Evolutionary conservation across 37 sponge, comb jelly and placozoan genomes (phyloP), one percentile per base, ranked within the genome.

Genomic region (Sycon ciliatum): DNA sequence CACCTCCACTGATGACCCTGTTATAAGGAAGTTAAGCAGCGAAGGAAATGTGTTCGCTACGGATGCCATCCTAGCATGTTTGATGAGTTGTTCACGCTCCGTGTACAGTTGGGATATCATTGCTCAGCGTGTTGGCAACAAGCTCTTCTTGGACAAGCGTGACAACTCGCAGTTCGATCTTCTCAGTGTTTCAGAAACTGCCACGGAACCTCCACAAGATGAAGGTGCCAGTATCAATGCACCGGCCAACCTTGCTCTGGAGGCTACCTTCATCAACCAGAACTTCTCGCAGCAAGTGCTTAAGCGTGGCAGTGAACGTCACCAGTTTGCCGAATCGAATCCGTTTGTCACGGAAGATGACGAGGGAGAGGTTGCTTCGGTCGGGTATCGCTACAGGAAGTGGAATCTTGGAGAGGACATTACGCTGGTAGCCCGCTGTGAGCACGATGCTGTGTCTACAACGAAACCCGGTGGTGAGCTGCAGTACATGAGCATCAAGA

Each of bases 41-140:
- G 84, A 81, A 38, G 81, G 81, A 39, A 87, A 82, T 72, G 94
- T 98, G 67, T 98, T 89, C 86, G 99, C 94, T 23, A 98, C 99
- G 1, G 99, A 98, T 52, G 56, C 88, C 67, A 93, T 98, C 40
- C 74, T 98, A 3, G 81, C 99, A 39, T 93, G 94, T n/a, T 73
- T 98, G 36, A 98, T 98, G 99, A 93, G 94, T 1, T 90, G 94
- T 70, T 72, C 94, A 36, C 76, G 99, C n/a, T 93, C 94, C 1
- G 83, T 81, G 37, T 98, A 93, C 81, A 85, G 91, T 55, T 98
- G 99, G 99, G 99, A 98, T 53, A 84, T 98, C 31, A 73, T 98
- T 24, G 95, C 83, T 28, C 87, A n/a, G n/a, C n/a, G n/a, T n/a
- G n/a, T n/a, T n/a, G n/a, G n/a, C n/a, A n/a, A n/a, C n/a, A n/a